phyloP scores from a whole-genome alignment of 2,797 vertebrate genomes.

The Molossus alvarezi region DNA sequence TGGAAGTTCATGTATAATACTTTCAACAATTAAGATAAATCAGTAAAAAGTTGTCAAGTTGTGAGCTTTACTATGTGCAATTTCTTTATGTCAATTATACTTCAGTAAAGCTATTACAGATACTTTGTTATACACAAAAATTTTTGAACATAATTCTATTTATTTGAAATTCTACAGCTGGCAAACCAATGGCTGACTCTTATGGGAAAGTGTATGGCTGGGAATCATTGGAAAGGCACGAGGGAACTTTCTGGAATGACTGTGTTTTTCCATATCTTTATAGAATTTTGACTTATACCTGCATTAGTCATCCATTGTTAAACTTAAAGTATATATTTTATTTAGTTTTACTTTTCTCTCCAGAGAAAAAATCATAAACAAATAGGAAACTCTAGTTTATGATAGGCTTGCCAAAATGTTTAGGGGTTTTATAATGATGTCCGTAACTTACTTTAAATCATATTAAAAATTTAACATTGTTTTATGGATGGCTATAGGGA shows the following conservation, averaged over 20 bases:
- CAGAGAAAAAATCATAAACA: not conserved
- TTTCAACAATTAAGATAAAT: too few relatives aligned
- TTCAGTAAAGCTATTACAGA: not conserved
- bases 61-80: not conserved
- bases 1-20: too few relatives aligned
- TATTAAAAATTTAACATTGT: not conserved
- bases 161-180: not conserved
- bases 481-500: not conserved
- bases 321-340: not conserved
- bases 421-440: not conserved
- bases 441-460: not conserved
- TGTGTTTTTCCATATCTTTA: not conserved
- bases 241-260: not conserved
- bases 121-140: not conserved
- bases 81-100: not conserved
- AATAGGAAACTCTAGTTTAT: not conserved
- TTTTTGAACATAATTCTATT: not conserved
- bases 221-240: not conserved
- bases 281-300: not conserved
- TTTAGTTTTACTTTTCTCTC: not conserved
- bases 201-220: not conserved
- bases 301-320: not conserved
- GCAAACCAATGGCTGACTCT: not conserved
- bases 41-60: not conserved
- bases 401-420: not conserved